phyloP scores from a whole-genome alignment of 2,797 vertebrate genomes.

The Paedocypris micromegethes region DNA sequence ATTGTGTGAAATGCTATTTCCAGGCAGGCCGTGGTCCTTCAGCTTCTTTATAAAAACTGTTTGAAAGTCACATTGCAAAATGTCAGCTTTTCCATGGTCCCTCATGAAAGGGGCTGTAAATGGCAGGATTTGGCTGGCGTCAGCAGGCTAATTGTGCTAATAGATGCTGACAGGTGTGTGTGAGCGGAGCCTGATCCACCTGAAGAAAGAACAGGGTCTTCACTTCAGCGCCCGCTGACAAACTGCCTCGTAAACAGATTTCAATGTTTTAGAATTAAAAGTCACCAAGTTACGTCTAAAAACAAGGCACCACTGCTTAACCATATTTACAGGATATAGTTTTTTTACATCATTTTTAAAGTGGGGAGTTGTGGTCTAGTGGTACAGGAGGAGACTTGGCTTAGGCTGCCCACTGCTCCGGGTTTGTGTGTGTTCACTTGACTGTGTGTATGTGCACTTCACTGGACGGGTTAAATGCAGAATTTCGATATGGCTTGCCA shows the following conservation, averaged over 20 bases:
- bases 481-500: too few relatives aligned
- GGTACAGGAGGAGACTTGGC: too few relatives aligned
- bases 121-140: slow-evolving; percentile 53
- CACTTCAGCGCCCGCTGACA: slow-evolving; percentile 26
- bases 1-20: slow-evolving; percentile 55
- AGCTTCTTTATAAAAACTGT: slow-evolving; percentile 45
- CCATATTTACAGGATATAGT: too few relatives aligned
- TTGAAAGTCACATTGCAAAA: slow-evolving; percentile 52
- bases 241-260: slow-evolving; percentile 50
- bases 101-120: slow-evolving; percentile 50
- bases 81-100: slow-evolving; percentile 47
- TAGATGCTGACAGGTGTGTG: slow-evolving; percentile 52
- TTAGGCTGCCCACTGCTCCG: too few relatives aligned
- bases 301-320: too few relatives aligned
- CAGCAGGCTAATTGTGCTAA: slow-evolving; percentile 54
- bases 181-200: slow-evolving; percentile 46
- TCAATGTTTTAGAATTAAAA: slow-evolving; percentile 13
- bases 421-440: too few relatives aligned
- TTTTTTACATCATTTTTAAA: too few relatives aligned
- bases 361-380: too few relatives aligned
- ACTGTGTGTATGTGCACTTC: too few relatives aligned
- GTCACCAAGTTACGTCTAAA: too few relatives aligned
- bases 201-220: slow-evolving; percentile 25
- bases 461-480: too few relatives aligned
- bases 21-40: slow-evolving; percentile 49